These are phyloP conservation scores for Moxostoma hubbsi DNA, from an alignment of 2,797 vertebrate species.

Conservation along the genomic window DNA sequence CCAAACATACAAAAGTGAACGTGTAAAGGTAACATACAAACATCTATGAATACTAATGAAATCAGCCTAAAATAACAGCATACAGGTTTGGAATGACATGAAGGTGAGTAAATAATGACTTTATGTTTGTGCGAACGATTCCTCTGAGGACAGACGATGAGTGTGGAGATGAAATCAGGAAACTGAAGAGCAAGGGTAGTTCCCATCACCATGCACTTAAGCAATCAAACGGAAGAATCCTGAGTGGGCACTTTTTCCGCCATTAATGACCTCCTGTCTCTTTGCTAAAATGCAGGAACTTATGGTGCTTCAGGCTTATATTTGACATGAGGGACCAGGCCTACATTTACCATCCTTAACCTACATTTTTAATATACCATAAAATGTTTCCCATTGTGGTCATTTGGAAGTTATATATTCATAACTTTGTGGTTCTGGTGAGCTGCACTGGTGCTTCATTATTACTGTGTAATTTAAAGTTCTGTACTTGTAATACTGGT, in stretches of 20 bases:
- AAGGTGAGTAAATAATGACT: too few relatives aligned
- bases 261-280: conserved; percentile 40
- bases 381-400: conserved; percentile 4
- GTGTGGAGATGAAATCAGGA: conserved; percentile 22
- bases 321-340: conserved; percentile 8
- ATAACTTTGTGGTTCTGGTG: background rate
- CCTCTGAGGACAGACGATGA: too few relatives aligned
- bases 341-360: conserved; percentile 8
- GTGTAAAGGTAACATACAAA: too few relatives aligned
- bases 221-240: conserved; percentile 37
- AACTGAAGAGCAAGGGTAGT: conserved; percentile 32
- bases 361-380: conserved; percentile 18
- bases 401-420: conserved; percentile 24
- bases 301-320: conserved; percentile 33
- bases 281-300: conserved; percentile 19
- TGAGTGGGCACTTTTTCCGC: conserved; percentile 34
- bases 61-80: too few relatives aligned
- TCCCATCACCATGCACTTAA: conserved; percentile 33
- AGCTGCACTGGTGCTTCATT: conserved; percentile 1
- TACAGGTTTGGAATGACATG: too few relatives aligned
- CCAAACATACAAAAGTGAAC: too few relatives aligned
- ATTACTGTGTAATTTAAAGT: conserved; percentile 9
- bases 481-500: background rate
- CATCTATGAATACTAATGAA: too few relatives aligned
- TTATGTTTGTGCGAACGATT: too few relatives aligned